These are phyloP conservation scores for Dolichomitus sp. DNA, from an alignment of 2,888 invertebrate species.

Conservation along the genomic window DNA sequence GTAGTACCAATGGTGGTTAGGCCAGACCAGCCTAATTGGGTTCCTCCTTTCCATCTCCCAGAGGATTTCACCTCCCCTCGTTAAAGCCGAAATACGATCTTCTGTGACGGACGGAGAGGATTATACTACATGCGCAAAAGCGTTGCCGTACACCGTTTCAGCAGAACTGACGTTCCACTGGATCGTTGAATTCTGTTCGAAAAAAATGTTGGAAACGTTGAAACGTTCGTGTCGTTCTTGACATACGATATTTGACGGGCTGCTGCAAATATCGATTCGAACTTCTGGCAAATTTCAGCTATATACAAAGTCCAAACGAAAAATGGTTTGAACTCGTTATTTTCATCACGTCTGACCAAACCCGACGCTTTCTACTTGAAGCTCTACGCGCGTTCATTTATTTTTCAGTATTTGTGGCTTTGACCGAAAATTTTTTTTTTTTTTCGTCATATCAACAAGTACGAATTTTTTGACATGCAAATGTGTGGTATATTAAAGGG, in stretches of 20 bases:
- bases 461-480: neutral
- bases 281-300: neutral
- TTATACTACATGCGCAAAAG: constrained; percentile 12
- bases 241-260: constrained; percentile 7
- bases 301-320: neutral
- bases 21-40: constrained; percentile 60
- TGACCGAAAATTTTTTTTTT: neutral
- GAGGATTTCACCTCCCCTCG: constrained; percentile 59
- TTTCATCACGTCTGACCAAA: constrained; percentile 16
- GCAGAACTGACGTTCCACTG: neutral
- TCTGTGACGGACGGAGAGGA: constrained; percentile 46
- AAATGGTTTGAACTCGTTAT: neutral
- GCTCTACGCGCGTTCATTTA: neutral
- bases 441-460: neutral
- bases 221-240: neutral
- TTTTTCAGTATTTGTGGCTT: neutral
- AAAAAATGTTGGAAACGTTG: neutral
- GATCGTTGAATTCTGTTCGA: neutral
- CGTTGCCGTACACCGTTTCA: neutral
- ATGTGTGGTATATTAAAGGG: too few species aligned
- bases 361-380: constrained; percentile 28
- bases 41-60: constrained; percentile 59
- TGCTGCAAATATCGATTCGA: constrained; percentile 22
- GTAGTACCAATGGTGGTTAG: constrained; percentile 27
- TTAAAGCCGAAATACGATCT: constrained; percentile 59